These are phyloP conservation scores for Periparus ater DNA, from an alignment of 2,797 vertebrate genomes.

Conservation along the genomic window DNA sequence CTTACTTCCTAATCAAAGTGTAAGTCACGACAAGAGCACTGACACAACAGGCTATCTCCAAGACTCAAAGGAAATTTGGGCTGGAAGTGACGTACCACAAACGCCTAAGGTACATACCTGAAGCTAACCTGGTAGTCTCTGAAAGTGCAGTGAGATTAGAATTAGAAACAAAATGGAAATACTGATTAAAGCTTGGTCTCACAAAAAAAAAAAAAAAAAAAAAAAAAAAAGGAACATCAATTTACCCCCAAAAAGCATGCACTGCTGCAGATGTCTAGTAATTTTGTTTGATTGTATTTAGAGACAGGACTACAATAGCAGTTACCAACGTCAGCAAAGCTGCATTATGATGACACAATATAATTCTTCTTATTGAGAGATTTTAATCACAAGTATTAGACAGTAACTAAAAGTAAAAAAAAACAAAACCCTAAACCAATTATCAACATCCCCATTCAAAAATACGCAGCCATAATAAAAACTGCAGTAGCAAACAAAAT, in stretches of 20 bases:
- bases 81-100: neutral
- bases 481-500: neutral
- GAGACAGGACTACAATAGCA: neutral
- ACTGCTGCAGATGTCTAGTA: neutral
- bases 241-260: neutral
- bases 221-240: neutral
- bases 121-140: neutral
- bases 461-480: neutral
- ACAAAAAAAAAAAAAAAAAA: neutral
- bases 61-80: neutral
- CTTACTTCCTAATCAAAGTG: neutral
- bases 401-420: neutral
- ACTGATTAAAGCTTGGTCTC: neutral
- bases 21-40: neutral
- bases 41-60: neutral
- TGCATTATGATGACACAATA: neutral
- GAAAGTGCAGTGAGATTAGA: neutral
- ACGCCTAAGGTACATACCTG: accelerated
- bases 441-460: neutral
- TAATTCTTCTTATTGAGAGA: neutral
- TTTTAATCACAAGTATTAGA: slow-evolving; percentile 2
- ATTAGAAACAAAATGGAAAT: neutral
- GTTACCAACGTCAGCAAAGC: neutral
- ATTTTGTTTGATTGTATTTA: neutral
- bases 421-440: neutral